Conservation (phyloP, 2,888 invertebrate species). For the Nomada hirtipes region DNA sequence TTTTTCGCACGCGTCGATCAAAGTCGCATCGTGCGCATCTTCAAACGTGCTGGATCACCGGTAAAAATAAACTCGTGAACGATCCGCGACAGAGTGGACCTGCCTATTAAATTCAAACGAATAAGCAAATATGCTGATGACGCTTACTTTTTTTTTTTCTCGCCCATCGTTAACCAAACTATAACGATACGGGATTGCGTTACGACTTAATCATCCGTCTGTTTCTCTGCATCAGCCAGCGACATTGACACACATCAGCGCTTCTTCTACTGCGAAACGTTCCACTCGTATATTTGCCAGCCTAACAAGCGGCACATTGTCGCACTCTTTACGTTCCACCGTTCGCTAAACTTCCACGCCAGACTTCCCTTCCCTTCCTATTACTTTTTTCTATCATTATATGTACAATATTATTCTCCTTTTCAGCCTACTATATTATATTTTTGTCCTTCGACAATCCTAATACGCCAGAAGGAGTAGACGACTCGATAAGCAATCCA, state of each 20-base stretch:
- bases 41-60: conserved; percentile 11
- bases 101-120: neutral
- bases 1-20: conserved; percentile 28
- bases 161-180: conserved; percentile 4
- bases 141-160: neutral
- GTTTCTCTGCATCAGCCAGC: conserved; percentile 31
- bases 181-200: neutral
- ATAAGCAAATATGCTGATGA: neutral
- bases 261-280: conserved; percentile 38
- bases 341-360: too few species aligned
- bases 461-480: conserved; percentile 92
- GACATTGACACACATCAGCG: conserved; percentile 71
- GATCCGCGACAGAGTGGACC: neutral
- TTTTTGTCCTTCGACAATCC: conserved; percentile 95
- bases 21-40: conserved; percentile 9
- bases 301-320: conserved; percentile 60
- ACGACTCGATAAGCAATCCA: conserved; percentile 93
- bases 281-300: conserved; percentile 67
- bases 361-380: too few species aligned
- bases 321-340: too few species aligned
- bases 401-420: too few species aligned
- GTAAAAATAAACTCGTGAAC: conserved; percentile 31
- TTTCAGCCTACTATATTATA: conserved; percentile 94
- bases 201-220: conserved; percentile 56
- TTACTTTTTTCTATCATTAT: too few species aligned